Base-by-base conservation (phyloP, 1,140 invertebrate species). In the Paracyclopina nana region DNA sequence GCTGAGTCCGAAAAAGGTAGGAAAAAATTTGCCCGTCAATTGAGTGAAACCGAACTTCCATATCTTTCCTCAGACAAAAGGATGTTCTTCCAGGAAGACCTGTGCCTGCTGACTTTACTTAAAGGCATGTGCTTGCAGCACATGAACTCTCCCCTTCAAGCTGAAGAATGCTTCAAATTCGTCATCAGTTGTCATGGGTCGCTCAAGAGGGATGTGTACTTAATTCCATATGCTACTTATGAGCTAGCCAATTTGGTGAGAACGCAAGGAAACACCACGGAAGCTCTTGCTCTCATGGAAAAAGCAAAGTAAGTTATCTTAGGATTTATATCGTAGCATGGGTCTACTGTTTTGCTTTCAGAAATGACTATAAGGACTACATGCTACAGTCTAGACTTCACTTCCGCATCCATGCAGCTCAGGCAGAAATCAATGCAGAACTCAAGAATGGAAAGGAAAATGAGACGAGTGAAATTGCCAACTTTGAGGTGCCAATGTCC, bases 291-390 rank as follows among this genome's bases (percentile, higher is more conserved):
- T 14, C 72, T 79, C 41, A 65, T 95, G 27, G 79, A 90, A 58
- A 78, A 81, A 57, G 81, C 82, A 4, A 88, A 79, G 82, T 86
- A 69, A 68, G 66, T 65, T 54, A n/a, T 46, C 38, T 12, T 51
- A 18, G 9, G 20, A 43, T 45, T 22, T 18, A 27, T 45, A 18
- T 31, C 5, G 4, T 20, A 3, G 34, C 34, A 2, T 38, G 14
- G 34, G 12, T 31, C 12, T 5, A n/a, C 16, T 31, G 27, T 60
- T 63, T 56, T 55, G 57, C 69, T 44, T 71, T 9, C 62, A 87
- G 82, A 62, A 83, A 79, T 68, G 80, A 82, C 60, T 90, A 78
- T 62, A 81, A 81, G n/a, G 78, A 81, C 3, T 92, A 90, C 64
- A 76, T 79, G 1, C 65, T 94, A 46, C 87, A 94, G 60, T 88